These are phyloP conservation scores for Brachyalestes nurse DNA, from an alignment of 2,797 vertebrate species.

Conservation along the genomic window DNA sequence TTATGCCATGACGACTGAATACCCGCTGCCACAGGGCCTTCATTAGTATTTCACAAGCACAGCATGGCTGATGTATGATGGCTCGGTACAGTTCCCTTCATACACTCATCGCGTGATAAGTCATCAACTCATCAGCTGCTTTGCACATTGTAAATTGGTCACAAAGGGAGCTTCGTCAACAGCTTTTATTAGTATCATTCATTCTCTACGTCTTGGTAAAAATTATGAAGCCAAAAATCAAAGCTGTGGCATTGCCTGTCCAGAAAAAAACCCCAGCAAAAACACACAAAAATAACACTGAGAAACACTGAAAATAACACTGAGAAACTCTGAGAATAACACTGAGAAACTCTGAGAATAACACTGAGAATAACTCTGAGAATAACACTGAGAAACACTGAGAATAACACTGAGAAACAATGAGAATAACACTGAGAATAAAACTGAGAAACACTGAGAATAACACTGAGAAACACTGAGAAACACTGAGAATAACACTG, in stretches of 20 bases:
- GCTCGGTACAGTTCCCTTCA: constrained; percentile 37
- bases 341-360: too few relatives aligned
- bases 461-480: too few relatives aligned
- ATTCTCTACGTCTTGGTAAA: constrained; percentile 10
- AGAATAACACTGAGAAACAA: too few relatives aligned
- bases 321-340: too few relatives aligned
- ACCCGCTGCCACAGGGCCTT: constrained; percentile 28
- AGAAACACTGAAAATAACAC: too few relatives aligned
- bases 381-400: too few relatives aligned
- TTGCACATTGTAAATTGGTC: constrained; percentile 49
- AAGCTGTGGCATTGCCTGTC: not conserved
- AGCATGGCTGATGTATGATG: constrained; percentile 32
- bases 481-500: too few relatives aligned
- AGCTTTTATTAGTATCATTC: constrained; percentile 43
- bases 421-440: too few relatives aligned
- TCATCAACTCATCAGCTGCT: constrained; percentile 41
- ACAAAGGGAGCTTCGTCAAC: constrained; percentile 44
- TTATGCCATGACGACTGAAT: constrained; percentile 12
- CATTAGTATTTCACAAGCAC: constrained; percentile 36
- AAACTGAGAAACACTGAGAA: too few relatives aligned
- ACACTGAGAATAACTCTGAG: too few relatives aligned
- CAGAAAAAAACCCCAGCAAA: not conserved
- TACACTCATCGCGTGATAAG: constrained; percentile 31
- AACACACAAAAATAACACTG: not conserved
- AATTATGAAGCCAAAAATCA: not conserved